Base-by-base conservation (phyloP, 2,113 vertebrate species). In the Gobio gobio region DNA sequence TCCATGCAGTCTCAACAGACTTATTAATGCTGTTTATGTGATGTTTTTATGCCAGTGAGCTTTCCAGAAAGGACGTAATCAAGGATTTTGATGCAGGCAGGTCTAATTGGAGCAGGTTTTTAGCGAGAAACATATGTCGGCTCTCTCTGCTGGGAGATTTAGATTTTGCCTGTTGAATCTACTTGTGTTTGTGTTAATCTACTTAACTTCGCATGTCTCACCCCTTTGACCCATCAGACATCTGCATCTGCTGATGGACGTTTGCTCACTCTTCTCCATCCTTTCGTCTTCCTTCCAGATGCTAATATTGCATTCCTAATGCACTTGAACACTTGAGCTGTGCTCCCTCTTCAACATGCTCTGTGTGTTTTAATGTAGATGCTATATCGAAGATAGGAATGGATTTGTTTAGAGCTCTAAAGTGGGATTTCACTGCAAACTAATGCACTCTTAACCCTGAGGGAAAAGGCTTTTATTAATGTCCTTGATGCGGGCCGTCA, bases 181-280 rank as follows among this genome's bases (percentile, higher is more conserved):
- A n/a, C n/a, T n/a, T n/a, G n/a, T 88, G 81, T 43, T 87, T 64
- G 80, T 84, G 83, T 93, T 29, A 93, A 94, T 92, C 93, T 92
- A 86, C 89, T 93, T 93, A 93, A 90, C 89, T 84, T 93, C 90
- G 88, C 91, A 91, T 89, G 92, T 89, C 61, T 81, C 90, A 87
- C 87, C 85, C 64, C 3, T 45, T 83, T 92, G 90, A 94, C 91
- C 91, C 89, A 84, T 68, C 82, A 70, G 88, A 92, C 86, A 86
- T 80, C 83, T 14, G 49, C 61, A 72, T 72, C 63, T 76, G 83
- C 58, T 79, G 78, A 81, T 20, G 84, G 66, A 76, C 86, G 85
- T 92, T 91, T 92, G 83, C 83, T 87, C 84, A 82, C 87, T 43
- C 89, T 87, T 29, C 58, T 64, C 33, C 45, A 8, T 88, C 75